Conservation (phyloP, 2,888 invertebrate species). For the Anaspis maculata region DNA sequence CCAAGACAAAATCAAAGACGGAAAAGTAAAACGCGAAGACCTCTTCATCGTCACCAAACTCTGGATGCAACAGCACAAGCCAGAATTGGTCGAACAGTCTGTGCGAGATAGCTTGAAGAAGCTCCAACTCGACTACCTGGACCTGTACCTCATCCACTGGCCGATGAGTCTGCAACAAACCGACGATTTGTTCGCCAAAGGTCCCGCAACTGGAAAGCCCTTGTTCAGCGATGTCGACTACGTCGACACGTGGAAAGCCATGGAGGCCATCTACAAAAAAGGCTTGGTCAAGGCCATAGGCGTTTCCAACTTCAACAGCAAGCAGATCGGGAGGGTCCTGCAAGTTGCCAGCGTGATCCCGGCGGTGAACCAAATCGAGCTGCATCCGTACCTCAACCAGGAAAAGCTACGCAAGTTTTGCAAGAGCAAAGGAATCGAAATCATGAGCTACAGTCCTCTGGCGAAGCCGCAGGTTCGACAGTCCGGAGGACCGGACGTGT, state of each 20-base stretch:
- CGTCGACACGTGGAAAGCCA: no score
- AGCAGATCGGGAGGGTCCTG: constrained; percentile 64
- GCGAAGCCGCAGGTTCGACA: constrained; percentile 70
- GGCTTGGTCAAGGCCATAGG: no score
- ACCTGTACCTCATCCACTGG: no score
- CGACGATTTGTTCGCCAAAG: constrained; percentile 50
- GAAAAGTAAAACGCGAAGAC: no score
- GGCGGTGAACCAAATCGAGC: constrained; percentile 51
- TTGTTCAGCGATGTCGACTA: constrained; percentile 51
- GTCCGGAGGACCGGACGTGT: constrained; percentile 57
- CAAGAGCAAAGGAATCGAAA: constrained; percentile 50
- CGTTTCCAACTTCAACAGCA: constrained; percentile 81
- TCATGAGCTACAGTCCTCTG: constrained; percentile 76
- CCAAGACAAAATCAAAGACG: no score
- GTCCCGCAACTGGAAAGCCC: constrained; percentile 3
- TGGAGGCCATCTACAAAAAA: constrained; percentile 64
- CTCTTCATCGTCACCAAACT: constrained; percentile 61
- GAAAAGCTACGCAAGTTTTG: no score
- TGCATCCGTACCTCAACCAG: constrained; percentile 71
- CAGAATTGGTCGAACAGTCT: constrained; percentile 45
- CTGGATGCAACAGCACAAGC: constrained; percentile 55
- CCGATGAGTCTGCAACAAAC: constrained; percentile 48
- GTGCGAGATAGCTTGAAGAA: constrained; percentile 26
- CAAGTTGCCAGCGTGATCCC: constrained; percentile 58
- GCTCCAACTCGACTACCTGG: no score